A percentile compares a stretch with the other conserved stretches of the same genome.
Evolutionary conservation across 2,797 vertebrate species (phyloP).

Genomic region (Crypturellus tataupa): DNA sequence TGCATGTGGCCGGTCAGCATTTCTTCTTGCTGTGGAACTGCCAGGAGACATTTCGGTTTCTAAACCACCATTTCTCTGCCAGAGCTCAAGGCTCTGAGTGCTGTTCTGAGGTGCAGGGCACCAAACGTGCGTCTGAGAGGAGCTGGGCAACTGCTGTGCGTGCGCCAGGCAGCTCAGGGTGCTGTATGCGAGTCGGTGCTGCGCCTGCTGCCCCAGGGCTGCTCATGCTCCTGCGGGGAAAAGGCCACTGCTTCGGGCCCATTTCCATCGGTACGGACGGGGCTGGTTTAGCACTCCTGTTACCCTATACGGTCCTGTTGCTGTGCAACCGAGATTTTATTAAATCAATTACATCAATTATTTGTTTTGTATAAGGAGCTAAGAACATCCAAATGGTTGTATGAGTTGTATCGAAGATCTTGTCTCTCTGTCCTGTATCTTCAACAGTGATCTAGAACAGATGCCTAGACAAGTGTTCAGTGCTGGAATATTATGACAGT

Average conservation of each 20-base stretch:
- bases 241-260: not conserved
- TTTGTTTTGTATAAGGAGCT: not conserved
- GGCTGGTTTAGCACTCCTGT: not conserved
- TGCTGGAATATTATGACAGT: not conserved
- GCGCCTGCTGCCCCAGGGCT: not conserved
- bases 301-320: not conserved
- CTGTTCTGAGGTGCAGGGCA: not conserved
- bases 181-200: not conserved
- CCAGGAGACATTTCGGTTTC: not conserved
- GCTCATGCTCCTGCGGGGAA: not conserved
- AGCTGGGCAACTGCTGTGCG: too few relatives aligned
- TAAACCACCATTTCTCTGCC: not conserved
- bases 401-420: not conserved
- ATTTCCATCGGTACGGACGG: not conserved
- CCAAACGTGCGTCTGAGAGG: not conserved
- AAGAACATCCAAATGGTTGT: not conserved
- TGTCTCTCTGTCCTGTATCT: not conserved
- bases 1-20: not conserved
- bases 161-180: too few relatives aligned
- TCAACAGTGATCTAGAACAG: not conserved
- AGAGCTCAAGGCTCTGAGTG: not conserved
- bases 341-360: not conserved
- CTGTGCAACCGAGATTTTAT: not conserved
- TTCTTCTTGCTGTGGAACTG: not conserved
- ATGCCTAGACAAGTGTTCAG: not conserved